Percentiles rank a stretch among this genome's conserved stretches.
These are phyloP conservation scores for Galleria mellonella DNA, from an alignment of 1,140 invertebrate genomes.

Conservation along the genomic window DNA sequence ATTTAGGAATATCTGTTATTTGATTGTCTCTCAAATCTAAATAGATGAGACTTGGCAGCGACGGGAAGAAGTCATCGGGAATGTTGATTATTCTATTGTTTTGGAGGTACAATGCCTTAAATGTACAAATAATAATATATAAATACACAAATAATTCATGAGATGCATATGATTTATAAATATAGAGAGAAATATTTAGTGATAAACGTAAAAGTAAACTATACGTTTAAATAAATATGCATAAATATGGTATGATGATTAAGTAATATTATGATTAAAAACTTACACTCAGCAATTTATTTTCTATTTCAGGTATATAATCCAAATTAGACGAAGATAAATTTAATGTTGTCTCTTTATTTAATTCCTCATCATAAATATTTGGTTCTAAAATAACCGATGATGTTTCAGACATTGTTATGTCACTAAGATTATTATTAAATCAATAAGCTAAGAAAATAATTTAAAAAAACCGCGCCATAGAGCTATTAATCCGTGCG, in stretches of 20 bases:
- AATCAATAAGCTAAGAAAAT: conserved; percentile 23
- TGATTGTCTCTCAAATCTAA: conserved; percentile 76
- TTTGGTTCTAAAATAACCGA: conserved; percentile 14
- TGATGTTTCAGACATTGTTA: conserved; percentile 19
- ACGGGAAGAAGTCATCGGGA: conserved; percentile 71
- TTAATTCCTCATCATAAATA: conserved; percentile 39
- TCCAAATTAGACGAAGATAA: conserved; percentile 26
- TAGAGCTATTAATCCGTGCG: too few relatives aligned
- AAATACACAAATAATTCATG: neutral
- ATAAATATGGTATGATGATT: too few relatives aligned
- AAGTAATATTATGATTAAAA: neutral
- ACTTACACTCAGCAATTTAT: conserved; percentile 35
- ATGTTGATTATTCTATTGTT: conserved; percentile 69
- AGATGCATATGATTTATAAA: too few relatives aligned
- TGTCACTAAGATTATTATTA: conserved; percentile 10
- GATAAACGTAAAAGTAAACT: neutral
- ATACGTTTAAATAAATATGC: neutral
- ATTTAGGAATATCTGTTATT: conserved; percentile 65
- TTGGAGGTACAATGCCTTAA: conserved; percentile 75
- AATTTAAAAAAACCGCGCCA: conserved; percentile 12
- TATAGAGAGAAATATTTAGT: too few relatives aligned
- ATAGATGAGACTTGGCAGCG: conserved; percentile 71
- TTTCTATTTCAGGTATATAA: conserved; percentile 27
- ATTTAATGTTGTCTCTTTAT: conserved; percentile 28
- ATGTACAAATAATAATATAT: conserved; percentile 11